Conservation (phyloP, 2,888 invertebrate genomes). For the Dorcus parallelipipedus region DNA sequence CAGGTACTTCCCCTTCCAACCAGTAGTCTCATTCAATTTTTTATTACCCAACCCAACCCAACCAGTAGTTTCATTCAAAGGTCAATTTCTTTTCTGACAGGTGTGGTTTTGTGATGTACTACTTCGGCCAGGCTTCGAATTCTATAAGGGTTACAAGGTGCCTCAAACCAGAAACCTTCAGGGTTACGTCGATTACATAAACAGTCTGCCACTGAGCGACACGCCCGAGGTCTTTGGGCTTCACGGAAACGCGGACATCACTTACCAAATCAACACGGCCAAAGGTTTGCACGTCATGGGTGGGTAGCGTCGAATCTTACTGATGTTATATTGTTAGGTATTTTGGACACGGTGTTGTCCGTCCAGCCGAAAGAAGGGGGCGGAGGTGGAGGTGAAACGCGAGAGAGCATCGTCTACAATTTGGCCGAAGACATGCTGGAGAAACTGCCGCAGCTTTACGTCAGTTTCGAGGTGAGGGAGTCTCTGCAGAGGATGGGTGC, state of each 20-base stretch:
- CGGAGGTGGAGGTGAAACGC: conserved; percentile 84
- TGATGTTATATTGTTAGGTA: conserved; percentile 48
- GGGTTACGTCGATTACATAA: conserved; percentile 83
- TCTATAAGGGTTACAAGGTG: conserved; percentile 90
- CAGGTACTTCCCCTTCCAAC: conserved; percentile 46
- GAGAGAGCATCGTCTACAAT: conserved; percentile 88
- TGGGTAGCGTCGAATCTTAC: neutral
- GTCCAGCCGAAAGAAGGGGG: conserved; percentile 98
- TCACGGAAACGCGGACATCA: conserved; percentile 94
- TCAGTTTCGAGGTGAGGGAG: conserved; percentile 86
- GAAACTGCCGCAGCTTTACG: conserved; percentile 81
- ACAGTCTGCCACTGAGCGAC: conserved; percentile 77
- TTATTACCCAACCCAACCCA: too few species aligned
- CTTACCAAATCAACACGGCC: conserved; percentile 95
- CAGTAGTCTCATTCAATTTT: neutral
- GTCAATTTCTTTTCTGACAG: conserved; percentile 21
- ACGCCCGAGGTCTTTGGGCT: conserved; percentile 96
- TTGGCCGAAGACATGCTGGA: conserved; percentile 90
- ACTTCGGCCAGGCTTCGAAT: conserved; percentile 84
- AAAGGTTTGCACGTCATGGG: conserved; percentile 55
- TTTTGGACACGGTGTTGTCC: conserved; percentile 89
- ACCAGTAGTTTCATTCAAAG: neutral
- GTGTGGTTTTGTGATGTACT: conserved; percentile 94
- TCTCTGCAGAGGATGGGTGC: conserved; percentile 88
- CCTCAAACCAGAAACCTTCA: conserved; percentile 79